Evolutionary conservation across 2,113 vertebrate species (phyloP), one percentile per base, ranked within the genome.

Genomic region (Recurvirostra avosetta): DNA sequence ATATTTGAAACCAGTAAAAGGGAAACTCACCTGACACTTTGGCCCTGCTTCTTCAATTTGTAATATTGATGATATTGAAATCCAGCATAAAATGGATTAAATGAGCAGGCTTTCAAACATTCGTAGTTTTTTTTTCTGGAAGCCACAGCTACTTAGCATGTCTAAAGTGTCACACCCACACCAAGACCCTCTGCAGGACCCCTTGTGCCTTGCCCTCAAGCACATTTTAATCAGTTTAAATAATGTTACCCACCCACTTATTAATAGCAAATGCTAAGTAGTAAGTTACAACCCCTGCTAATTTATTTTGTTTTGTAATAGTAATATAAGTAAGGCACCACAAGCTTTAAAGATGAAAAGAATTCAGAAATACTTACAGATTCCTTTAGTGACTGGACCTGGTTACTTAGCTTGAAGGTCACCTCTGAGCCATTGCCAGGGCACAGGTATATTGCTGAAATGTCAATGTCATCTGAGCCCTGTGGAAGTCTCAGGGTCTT

Each of bases 321-420:
- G 11, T 23, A 45, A 62, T 43, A 18, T 17, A 77, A 61, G 15
- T 20, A 59, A 86, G 41, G 12, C n/a, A 76, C 36, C 36, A 15
- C 25, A 81, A 76, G 29, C 15, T 38, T 67, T 92, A 81, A 81
- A 72, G 21, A 21, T 10, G 1, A 56, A 52, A 49, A 53, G 8
- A 65, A 66, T 15, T 53, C 45, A 83, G 22, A 84, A 81, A 61
- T 90, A 97, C 97, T 97, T 94, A 98, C 97, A 79, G 92, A 92
- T 21, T 95, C 72, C 27, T 93, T 85, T 50, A 93, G 41, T 4
- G 62, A 84, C 27, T n/a, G 56, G 36, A 95, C 40, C 5, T 71
- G 65, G n/a, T 71, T 91, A 50, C 55, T 93, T 55, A 97, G 90
- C 67, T 58, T n/a, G 29, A 78, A 53, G 40, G 59, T 59, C 36